A percentile compares a stretch with the other conserved stretches of the same genome.
Evolutionary conservation across 2,888 invertebrate species (phyloP).

Genomic region (Ferdinandea cuprea): DNA sequence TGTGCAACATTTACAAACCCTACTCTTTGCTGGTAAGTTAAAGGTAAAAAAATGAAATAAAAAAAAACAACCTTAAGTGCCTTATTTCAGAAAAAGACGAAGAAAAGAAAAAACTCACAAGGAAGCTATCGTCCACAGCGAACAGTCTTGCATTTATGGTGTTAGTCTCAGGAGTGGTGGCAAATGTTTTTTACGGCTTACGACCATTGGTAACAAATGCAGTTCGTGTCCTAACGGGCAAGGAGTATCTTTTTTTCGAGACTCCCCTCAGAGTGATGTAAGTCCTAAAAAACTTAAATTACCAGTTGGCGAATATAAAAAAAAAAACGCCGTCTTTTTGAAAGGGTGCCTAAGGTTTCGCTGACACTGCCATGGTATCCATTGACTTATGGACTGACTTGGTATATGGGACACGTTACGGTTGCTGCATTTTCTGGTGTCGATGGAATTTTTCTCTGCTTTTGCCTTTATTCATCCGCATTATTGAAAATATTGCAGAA

Average conservation of each 20-base stretch:
- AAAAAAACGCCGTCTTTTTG: neutral
- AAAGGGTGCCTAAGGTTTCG: conserved; percentile 35
- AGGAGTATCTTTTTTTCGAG: conserved; percentile 35
- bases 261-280: conserved; percentile 53
- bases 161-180: conserved; percentile 4
- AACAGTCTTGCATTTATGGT: conserved; percentile 37
- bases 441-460: conserved; percentile 52
- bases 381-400: conserved; percentile 33
- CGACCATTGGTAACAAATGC: conserved; percentile 39
- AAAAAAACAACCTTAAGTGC: neutral
- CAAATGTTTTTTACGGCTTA: conserved; percentile 29
- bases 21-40: conserved; percentile 33
- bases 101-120: conserved; percentile 7
- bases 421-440: conserved; percentile 40
- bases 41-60: neutral
- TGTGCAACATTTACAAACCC: conserved; percentile 1
- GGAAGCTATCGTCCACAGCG: conserved; percentile 9
- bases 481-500: conserved; percentile 40
- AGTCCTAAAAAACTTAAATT: neutral
- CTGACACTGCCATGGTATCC: conserved; percentile 58
- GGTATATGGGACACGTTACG: conserved; percentile 35
- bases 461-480: conserved; percentile 48
- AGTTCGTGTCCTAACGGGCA: conserved; percentile 17
- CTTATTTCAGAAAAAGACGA: conserved; percentile 23
- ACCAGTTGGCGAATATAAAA: too few species aligned